Base-by-base conservation (phyloP, 2,797 vertebrate species). In the Chromis chromis region DNA sequence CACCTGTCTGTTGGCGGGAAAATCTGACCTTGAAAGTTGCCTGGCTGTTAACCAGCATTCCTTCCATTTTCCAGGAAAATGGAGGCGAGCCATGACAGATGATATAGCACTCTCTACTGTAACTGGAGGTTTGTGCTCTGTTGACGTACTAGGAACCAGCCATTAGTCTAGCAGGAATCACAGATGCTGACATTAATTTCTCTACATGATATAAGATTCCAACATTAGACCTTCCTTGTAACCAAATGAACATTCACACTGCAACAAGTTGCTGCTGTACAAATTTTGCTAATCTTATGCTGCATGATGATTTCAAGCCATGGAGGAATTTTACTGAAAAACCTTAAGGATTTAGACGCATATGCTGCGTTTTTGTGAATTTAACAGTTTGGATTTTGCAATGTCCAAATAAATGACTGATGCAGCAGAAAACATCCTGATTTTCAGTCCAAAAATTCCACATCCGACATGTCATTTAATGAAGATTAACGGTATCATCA, bases 1-100 rank as follows among this genome's bases (percentile, higher is more conserved):
- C 76, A 60, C 74, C 63, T 70, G 64, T 67, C 33, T 49, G 70
- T 50, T 42, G 10, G 9, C 17, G 57, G 33, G 40, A 21, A 59
- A 67, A 66, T 61, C 67, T 70, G 67, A 64, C 46, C 65, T 27
- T 50, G 33, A 62, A 25, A 81, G 55, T 42, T 53, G 2, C 50
- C 36, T 78, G 70, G 68, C 74, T 60, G 62, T 52, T 17, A 1
- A 49, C 33, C 73, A 65, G 14, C 25, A 3, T 8, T 27, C 39
- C 24, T 71, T 56, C 22, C 39, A 25, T 46, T 71, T 72, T 67
- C 49, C 42, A 21, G 63, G 42, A 65, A 70, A 74, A 69, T 56
- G 3, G 31, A 73, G 9, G 31, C 40, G 28, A 52, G 52, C 2
- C 54, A 1, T 6, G 24, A 52, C 48, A 64, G 50, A 68, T 44